Percentiles rank a stretch among this genome's conserved stretches.
phyloP scores from a whole-genome alignment of 2,888 invertebrate genomes.

The Piscicola geometra region DNA sequence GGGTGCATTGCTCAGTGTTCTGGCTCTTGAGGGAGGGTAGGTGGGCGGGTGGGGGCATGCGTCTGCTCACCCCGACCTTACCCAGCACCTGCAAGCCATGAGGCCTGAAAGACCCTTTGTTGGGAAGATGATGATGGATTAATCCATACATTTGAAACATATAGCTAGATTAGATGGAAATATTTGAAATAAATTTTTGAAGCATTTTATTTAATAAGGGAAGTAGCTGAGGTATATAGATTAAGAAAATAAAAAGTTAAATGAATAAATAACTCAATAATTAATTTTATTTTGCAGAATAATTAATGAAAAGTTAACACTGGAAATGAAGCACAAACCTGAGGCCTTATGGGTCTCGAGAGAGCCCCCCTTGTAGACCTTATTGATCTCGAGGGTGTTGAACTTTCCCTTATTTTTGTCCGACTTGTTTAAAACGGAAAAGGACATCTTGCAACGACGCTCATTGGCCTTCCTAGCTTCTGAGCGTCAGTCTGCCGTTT shows the following conservation, averaged over 20 bases:
- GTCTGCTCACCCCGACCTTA: slow-evolving; percentile 91
- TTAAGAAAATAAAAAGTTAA: too few species aligned
- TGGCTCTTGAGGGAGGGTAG: slow-evolving; percentile 98
- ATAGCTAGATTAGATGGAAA: background rate
- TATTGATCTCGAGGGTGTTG: slow-evolving; percentile 96
- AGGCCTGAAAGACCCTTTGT: slow-evolving; percentile 70
- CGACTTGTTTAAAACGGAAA: slow-evolving; percentile 60
- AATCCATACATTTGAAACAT: too few species aligned
- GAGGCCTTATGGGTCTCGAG: slow-evolving; percentile 56
- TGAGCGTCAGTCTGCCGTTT: background rate
- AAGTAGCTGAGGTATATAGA: too few species aligned
- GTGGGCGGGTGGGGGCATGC: slow-evolving; percentile 87
- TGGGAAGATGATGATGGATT: background rate
- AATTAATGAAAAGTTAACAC: background rate
- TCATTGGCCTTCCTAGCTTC: slow-evolving; percentile 23
- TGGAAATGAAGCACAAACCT: slow-evolving; percentile 42
- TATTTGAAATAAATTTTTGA: too few species aligned
- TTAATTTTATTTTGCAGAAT: too few species aligned
- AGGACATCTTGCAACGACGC: slow-evolving; percentile 26
- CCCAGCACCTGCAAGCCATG: slow-evolving; percentile 99
- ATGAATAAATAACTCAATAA: too few species aligned
- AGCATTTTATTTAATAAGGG: too few species aligned
- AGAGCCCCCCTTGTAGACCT: slow-evolving; percentile 72
- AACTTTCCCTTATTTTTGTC: slow-evolving; percentile 89
- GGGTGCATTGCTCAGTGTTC: slow-evolving; percentile 70